These are phyloP conservation scores for Sebastes itinus DNA, from an alignment of 2,797 vertebrate genomes.

Conservation along the genomic window DNA sequence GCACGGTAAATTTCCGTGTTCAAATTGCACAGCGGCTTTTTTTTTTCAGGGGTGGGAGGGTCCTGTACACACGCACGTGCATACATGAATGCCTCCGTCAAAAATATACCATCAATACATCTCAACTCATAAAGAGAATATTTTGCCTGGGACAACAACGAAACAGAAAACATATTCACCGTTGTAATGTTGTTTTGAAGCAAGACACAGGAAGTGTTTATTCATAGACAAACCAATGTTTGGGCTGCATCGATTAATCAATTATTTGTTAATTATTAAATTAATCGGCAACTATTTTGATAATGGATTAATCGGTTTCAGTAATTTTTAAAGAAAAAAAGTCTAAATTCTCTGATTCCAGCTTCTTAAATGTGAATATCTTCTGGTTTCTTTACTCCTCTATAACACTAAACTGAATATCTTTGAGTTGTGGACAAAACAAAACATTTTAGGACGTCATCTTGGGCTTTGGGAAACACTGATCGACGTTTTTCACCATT, in stretches of 20 bases:
- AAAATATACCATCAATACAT: not conserved
- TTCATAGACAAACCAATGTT: not conserved
- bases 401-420: no score
- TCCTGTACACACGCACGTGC: not conserved
- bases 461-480: no score
- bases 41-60: not conserved
- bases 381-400: rapidly evolving
- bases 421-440: no score
- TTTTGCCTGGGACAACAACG: not conserved
- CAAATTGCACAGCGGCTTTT: not conserved
- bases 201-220: not conserved
- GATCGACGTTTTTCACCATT: no score
- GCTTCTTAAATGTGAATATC: no score
- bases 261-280: no score
- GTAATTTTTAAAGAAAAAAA: no score
- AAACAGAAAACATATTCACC: not conserved
- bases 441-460: rapidly evolving
- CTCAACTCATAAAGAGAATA: not conserved
- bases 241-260: no score
- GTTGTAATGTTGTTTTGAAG: not conserved
- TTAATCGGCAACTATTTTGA: no score
- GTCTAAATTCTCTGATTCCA: no score
- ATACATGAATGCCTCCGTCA: not conserved
- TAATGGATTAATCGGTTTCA: no score
- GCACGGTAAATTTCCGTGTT: not conserved